Conservation (phyloP, 1,140 invertebrate species). For the Sarcophaga peregrina region DNA sequence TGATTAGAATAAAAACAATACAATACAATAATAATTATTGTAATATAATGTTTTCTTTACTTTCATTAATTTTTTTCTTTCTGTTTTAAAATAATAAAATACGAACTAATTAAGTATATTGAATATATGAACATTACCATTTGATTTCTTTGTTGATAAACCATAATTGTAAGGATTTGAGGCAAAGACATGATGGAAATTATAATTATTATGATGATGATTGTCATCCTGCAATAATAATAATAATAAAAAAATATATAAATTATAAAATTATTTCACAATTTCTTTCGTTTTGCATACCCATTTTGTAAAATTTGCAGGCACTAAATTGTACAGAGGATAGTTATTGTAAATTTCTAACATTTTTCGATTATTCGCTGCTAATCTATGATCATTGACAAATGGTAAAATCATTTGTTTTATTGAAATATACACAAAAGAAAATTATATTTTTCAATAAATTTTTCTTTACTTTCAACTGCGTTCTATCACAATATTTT, state of each 20-base stretch:
- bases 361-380: slow-evolving; percentile 46
- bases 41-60: no score
- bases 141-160: slow-evolving; percentile 42
- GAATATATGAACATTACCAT: slow-evolving; percentile 44
- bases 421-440: background rate
- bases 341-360: slow-evolving; percentile 45
- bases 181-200: slow-evolving; percentile 45
- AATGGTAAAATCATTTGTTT: slow-evolving; percentile 48
- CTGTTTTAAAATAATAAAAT: background rate
- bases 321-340: slow-evolving; percentile 46
- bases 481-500: background rate
- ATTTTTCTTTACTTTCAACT: background rate
- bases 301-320: slow-evolving; percentile 42
- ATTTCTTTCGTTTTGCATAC: slow-evolving; percentile 22
- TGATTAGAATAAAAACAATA: no score
- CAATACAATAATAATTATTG: background rate
- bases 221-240: slow-evolving; percentile 43
- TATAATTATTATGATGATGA: slow-evolving; percentile 34
- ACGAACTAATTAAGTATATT: background rate
- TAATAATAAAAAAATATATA: background rate
- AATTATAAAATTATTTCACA: background rate
- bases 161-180: slow-evolving; percentile 45
- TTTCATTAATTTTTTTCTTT: background rate
- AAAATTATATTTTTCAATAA: background rate
- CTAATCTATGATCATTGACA: slow-evolving; percentile 43